Conservation (phyloP, 2,797 vertebrate species). For the Esox lucius region DNA sequence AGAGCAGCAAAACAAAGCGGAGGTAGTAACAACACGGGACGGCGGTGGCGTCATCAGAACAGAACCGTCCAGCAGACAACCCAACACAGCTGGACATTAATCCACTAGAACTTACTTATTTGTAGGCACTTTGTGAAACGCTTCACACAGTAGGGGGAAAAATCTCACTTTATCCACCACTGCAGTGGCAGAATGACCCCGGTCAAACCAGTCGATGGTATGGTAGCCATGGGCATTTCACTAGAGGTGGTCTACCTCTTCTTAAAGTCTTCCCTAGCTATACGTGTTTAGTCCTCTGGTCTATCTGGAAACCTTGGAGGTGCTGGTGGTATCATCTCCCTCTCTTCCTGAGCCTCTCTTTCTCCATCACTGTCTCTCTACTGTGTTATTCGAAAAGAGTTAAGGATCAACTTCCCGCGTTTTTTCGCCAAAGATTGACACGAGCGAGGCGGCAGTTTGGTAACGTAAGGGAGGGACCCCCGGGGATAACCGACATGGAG, state of each 20-base stretch:
- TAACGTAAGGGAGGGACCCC: slow-evolving; percentile 68
- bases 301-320: slow-evolving; percentile 80
- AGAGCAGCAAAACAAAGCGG: slow-evolving; percentile 42
- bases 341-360: slow-evolving; percentile 31
- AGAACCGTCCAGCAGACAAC: background rate
- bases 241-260: slow-evolving; percentile 45
- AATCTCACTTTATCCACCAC: no score
- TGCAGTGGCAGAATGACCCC: background rate
- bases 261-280: slow-evolving; percentile 55
- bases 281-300: slow-evolving; percentile 73
- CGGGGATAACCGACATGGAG: slow-evolving; percentile 70
- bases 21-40: background rate
- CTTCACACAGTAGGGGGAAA: no score
- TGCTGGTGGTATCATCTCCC: slow-evolving; percentile 29
- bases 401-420: background rate
- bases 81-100: background rate
- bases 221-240: slow-evolving; percentile 24
- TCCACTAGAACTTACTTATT: no score
- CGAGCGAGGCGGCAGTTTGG: slow-evolving; percentile 63
- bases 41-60: background rate
- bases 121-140: no score
- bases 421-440: slow-evolving; percentile 68
- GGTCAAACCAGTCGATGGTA: background rate
- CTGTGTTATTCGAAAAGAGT: slow-evolving; percentile 18
- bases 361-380: slow-evolving; percentile 48